These are phyloP conservation scores for Rallus limicola DNA, from an alignment of 2,113 vertebrate genomes.

Conservation along the genomic window DNA sequence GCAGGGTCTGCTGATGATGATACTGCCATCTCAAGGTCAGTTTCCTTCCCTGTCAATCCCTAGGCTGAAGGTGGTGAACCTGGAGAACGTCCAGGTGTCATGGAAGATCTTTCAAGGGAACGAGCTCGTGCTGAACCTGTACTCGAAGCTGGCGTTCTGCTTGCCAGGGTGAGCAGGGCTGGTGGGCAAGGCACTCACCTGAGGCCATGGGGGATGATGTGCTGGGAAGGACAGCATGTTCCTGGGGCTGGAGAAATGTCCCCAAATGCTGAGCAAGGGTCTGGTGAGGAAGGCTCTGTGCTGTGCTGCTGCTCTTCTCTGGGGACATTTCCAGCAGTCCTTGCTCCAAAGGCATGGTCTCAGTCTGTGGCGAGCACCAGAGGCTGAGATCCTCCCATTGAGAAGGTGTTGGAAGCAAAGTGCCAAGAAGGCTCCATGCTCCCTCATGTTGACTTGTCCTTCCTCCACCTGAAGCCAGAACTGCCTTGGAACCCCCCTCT, in stretches of 20 bases:
- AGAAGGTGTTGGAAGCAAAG: background rate
- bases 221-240: accelerated
- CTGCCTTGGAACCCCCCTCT: background rate
- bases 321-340: background rate
- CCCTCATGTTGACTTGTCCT: background rate
- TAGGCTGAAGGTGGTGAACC: slow-evolving; percentile 47
- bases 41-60: background rate
- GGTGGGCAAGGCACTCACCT: accelerated
- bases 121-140: slow-evolving; percentile 26
- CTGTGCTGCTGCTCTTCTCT: background rate
- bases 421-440: background rate
- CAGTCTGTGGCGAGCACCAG: background rate
- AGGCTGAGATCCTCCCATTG: background rate
- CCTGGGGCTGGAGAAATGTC: background rate
- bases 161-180: slow-evolving; percentile 48
- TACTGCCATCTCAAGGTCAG: background rate
- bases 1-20: background rate
- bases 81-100: background rate
- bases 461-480: background rate
- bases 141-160: slow-evolving; percentile 18
- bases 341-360: background rate
- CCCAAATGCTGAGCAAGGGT: background rate
- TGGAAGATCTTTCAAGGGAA: background rate
- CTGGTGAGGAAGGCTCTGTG: background rate
- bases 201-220: accelerated